Evolutionary conservation across 2,113 vertebrate genomes (phyloP).

Genomic region (Passer domesticus): DNA sequence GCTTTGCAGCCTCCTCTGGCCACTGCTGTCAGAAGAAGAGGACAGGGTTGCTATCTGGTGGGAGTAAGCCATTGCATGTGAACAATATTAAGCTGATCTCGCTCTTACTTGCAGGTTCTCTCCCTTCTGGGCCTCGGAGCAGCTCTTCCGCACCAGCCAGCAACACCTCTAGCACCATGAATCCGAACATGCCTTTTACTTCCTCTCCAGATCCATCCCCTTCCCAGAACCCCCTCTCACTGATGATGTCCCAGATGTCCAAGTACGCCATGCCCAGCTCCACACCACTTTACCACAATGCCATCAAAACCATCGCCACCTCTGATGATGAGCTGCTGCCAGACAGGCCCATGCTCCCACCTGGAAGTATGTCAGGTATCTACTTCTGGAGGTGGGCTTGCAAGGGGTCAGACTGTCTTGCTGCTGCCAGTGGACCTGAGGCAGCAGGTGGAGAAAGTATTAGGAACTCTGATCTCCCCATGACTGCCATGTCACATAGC

Average conservation of each 20-base stretch:
- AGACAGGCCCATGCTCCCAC: conserved; percentile 87
- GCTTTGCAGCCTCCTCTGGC: background rate
- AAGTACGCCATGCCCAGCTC: conserved; percentile 98
- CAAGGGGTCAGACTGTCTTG: accelerated
- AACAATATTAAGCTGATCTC: background rate
- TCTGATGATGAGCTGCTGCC: conserved; percentile 94
- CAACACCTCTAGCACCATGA: conserved; percentile 83
- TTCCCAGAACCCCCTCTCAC: conserved; percentile 92
- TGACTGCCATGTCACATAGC: too few relatives aligned
- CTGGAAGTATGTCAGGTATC: conserved; percentile 86
- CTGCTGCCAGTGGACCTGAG: background rate
- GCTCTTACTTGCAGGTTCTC: conserved; percentile 65
- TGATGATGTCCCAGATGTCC: conserved; percentile 99
- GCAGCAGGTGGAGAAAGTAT: background rate
- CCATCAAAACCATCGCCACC: conserved; percentile 98
- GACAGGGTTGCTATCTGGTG: background rate
- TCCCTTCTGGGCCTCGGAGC: conserved; percentile 81
- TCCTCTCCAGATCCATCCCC: conserved; percentile 87
- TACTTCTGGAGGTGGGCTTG: background rate
- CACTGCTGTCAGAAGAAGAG: background rate
- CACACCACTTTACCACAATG: conserved; percentile 96
- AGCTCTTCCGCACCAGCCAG: conserved; percentile 85
- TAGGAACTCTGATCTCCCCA: background rate
- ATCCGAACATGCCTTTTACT: conserved; percentile 87
- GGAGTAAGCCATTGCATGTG: background rate